Base-by-base conservation (phyloP, 2,888 invertebrate genomes). In the Elysia crispata region DNA sequence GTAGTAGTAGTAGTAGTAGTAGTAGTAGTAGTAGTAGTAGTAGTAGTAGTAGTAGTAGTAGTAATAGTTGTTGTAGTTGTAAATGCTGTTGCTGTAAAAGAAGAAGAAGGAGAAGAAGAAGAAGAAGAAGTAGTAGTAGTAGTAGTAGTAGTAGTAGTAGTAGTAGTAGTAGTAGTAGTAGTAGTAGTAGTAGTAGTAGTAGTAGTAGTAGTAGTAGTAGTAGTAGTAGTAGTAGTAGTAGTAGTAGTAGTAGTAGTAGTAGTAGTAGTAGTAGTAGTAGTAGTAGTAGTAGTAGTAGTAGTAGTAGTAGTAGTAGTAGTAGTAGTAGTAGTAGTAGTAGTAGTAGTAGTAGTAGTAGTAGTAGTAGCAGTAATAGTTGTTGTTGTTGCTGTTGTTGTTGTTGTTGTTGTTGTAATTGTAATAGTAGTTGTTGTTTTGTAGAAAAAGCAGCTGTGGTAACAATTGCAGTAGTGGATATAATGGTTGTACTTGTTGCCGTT, bases 141-240 rank as follows among this genome's bases (percentile, higher is more conserved):
- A 64, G 64, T n/a, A 64, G 23, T 64, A 64, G 64, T n/a, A 64
- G 64, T 64, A 18, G 64, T n/a, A 64, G 64, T n/a, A 18, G 25
- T 64, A 64, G 64, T 64, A 64, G 64, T 64, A 64, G 64, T 64
- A 64, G 64, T 64, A n/a, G 64, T 64, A n/a, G 64, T 64, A n/a
- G 64, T 64, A n/a, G 64, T n/a, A 18, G 64, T 64, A 64, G 64
- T 64, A 64, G 13, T n/a, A 69, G 69, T 30, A 69, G 69, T 15
- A 69, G 30, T 30, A 69, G 30, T 30, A 69, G 30, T 30, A 69
- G 30, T 30, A 69, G 69, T 30, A 69, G 69, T 30, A 69, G 31
- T 30, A 69, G 69, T 15, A 69, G 69, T 15, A 69, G 69, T 15
- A 69, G 69, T 15, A 69, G 69, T 30, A 69, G 69, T 30, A 69